Evolutionary conservation across 2,113 vertebrate genomes (phyloP).

Genomic region (Prionailurus bengalensis): DNA sequence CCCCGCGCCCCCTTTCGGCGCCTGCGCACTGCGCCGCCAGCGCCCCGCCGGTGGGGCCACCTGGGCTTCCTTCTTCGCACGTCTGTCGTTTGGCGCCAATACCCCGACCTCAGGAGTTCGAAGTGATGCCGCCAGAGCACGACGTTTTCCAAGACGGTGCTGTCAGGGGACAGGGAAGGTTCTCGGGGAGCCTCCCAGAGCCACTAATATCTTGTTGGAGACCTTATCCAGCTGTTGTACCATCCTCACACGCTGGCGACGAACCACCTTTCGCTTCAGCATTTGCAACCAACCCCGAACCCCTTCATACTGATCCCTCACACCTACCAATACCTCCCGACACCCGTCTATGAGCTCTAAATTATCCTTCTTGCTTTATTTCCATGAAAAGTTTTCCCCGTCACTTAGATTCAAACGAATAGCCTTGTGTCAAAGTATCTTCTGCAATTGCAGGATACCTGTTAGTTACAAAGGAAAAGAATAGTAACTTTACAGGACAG

Average conservation of each 20-base stretch:
- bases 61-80: background rate
- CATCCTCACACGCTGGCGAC: background rate
- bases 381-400: background rate
- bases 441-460: background rate
- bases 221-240: background rate
- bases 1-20: conserved; percentile 37
- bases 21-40: conserved; percentile 29
- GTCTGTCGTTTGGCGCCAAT: background rate
- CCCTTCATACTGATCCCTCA: background rate
- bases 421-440: background rate
- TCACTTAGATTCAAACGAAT: background rate
- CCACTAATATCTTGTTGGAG: background rate
- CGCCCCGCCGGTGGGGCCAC: fast-evolving
- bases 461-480: background rate
- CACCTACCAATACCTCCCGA: background rate
- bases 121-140: fast-evolving
- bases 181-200: background rate
- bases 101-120: fast-evolving
- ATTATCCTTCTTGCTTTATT: conserved; percentile 9
- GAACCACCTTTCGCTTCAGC: background rate
- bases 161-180: background rate
- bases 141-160: background rate
- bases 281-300: background rate
- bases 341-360: background rate
- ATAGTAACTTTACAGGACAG: background rate